Evolutionary conservation across 2,797 vertebrate genomes (phyloP).

Genomic region (Tympanoctomys barrerae): DNA sequence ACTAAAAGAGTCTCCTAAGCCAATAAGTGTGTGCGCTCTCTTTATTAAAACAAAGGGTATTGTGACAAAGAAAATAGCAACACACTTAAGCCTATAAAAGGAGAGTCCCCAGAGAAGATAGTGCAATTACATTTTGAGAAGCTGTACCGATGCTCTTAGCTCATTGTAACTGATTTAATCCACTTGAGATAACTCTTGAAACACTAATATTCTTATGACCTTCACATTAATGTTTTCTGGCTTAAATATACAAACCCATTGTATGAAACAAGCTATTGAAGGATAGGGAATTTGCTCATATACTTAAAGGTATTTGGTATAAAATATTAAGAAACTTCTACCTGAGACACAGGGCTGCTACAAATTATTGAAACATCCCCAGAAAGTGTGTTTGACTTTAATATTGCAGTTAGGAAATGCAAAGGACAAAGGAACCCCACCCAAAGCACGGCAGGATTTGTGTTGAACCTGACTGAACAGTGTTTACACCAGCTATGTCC

Average conservation of each 20-base stretch:
- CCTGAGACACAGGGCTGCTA: background rate
- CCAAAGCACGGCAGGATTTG: background rate
- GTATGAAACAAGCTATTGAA: conserved; percentile 11
- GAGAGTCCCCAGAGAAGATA: background rate
- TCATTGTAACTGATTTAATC: conserved; percentile 36
- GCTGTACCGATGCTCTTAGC: background rate
- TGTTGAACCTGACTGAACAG: background rate
- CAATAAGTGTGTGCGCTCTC: background rate
- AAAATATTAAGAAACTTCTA: conserved; percentile 2
- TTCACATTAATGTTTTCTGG: conserved; percentile 23
- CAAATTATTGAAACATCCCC: background rate
- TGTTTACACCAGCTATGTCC: background rate
- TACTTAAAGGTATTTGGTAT: background rate
- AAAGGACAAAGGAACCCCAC: background rate
- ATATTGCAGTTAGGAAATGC: background rate
- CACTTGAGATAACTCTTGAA: conserved; percentile 47
- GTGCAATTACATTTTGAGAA: background rate
- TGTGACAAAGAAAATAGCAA: conserved; percentile 16
- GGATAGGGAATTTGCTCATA: background rate
- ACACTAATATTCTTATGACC: background rate
- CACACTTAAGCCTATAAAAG: background rate
- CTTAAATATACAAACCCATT: background rate
- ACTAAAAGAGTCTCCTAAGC: conserved; percentile 14
- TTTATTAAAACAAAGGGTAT: conserved; percentile 26
- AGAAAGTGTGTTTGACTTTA: background rate